These are phyloP conservation scores for Progne subis DNA, from an alignment of 2,113 vertebrate genomes.

Conservation along the genomic window DNA sequence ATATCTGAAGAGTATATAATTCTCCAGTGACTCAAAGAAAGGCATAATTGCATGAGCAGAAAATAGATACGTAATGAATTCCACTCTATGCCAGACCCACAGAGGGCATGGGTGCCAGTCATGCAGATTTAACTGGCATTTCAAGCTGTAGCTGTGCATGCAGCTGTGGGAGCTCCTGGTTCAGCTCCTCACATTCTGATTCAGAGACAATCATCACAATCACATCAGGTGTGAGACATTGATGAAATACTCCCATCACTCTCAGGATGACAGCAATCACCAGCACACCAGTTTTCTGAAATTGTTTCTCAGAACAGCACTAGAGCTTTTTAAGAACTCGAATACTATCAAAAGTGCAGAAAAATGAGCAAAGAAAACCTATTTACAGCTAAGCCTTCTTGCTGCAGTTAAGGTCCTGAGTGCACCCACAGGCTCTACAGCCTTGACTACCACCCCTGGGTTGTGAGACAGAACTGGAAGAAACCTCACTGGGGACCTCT, in stretches of 20 bases:
- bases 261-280: conserved; percentile 32
- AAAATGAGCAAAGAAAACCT: not conserved
- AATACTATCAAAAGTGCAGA: not conserved
- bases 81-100: not conserved
- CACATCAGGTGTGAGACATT: not conserved
- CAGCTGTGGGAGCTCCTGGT: not conserved
- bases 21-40: not conserved
- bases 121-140: not conserved
- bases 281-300: not conserved
- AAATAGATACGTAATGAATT: not conserved
- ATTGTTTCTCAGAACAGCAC: not conserved
- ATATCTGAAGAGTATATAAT: not conserved
- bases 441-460: not conserved
- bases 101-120: not conserved
- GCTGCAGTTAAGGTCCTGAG: not conserved
- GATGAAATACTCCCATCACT: not conserved
- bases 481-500: not conserved
- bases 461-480: not conserved
- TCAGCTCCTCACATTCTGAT: not conserved
- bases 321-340: conserved; percentile 15
- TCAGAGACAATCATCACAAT: not conserved
- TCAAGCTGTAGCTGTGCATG: not conserved
- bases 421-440: not conserved
- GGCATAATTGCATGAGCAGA: not conserved
- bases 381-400: not conserved